phyloP scores from a whole-genome alignment of 2,888 invertebrate species.

The Dascillus cervinus region DNA sequence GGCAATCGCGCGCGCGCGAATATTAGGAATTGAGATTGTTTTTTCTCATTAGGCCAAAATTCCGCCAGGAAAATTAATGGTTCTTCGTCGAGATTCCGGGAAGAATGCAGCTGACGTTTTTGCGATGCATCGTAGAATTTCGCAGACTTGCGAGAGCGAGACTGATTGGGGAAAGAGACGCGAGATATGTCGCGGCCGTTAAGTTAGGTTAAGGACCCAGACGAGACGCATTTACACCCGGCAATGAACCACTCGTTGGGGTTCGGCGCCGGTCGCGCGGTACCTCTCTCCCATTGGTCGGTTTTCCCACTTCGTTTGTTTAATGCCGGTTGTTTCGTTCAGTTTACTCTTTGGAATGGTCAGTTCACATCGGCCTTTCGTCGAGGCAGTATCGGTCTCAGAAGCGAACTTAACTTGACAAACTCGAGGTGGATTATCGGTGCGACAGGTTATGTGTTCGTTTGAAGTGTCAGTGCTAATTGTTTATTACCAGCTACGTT shows the following conservation, averaged over 20 bases:
- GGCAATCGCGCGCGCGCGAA: too few species aligned
- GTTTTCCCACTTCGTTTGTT: conserved; percentile 19
- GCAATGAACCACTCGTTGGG: conserved; percentile 17
- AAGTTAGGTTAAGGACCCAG: conserved; percentile 47
- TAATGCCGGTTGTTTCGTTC: conserved; percentile 28
- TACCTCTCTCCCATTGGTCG: conserved; percentile 12
- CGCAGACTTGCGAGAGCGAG: conserved; percentile 15
- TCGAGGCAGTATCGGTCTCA: too few species aligned
- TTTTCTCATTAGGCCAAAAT: too few species aligned
- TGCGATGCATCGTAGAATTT: conserved; percentile 28
- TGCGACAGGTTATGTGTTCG: too few species aligned
- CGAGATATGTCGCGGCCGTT: conserved; percentile 37
- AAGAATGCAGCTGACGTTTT: conserved; percentile 25
- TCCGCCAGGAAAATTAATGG: too few species aligned
- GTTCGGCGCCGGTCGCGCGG: conserved; percentile 20
- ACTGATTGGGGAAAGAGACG: conserved; percentile 11
- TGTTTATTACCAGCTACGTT: too few species aligned
- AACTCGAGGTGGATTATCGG: too few species aligned
- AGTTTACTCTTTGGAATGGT: conserved; percentile 29
- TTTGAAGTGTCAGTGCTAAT: too few species aligned
- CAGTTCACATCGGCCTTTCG: conserved; percentile 26
- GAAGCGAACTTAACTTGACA: too few species aligned
- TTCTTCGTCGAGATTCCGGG: too few species aligned
- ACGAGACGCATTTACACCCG: conserved; percentile 40
- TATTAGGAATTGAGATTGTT: too few species aligned